Evolutionary conservation across 2,888 invertebrate species (phyloP).

Genomic region (Atrina japonica): DNA sequence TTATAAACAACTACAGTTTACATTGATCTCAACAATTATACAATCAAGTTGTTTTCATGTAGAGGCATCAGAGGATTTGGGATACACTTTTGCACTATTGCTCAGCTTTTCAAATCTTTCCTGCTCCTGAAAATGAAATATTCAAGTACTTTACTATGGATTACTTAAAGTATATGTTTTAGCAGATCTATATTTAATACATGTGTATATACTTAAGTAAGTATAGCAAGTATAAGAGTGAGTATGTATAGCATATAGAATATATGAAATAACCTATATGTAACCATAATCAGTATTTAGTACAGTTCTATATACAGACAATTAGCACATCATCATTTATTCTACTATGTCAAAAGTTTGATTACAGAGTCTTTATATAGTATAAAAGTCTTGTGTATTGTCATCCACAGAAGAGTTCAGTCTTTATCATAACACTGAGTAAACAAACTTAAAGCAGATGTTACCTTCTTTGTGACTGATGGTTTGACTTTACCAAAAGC

Average conservation of each 20-base stretch:
- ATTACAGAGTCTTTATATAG: slow-evolving; percentile 61
- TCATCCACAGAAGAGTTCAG: too few species aligned
- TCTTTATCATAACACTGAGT: too few species aligned
- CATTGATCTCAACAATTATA: not conserved
- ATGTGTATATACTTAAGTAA: too few species aligned
- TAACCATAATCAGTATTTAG: too few species aligned
- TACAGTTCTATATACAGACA: not conserved
- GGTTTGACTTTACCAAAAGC: slow-evolving; percentile 92
- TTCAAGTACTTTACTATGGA: not conserved
- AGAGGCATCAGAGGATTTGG: not conserved
- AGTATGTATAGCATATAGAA: too few species aligned
- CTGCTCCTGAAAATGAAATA: slow-evolving; percentile 84
- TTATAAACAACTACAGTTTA: too few species aligned
- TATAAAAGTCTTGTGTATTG: slow-evolving; percentile 56
- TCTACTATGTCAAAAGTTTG: not conserved
- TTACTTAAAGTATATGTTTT: too few species aligned
- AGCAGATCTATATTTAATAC: too few species aligned
- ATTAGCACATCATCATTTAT: not conserved
- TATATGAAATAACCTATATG: too few species aligned
- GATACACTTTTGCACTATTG: slow-evolving; percentile 18
- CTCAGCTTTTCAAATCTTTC: slow-evolving; percentile 89
- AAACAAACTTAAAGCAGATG: not conserved
- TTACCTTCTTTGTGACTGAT: slow-evolving; percentile 86
- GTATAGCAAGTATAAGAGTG: too few species aligned
- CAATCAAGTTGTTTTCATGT: too few species aligned